Evolutionary conservation across 2,888 invertebrate species (phyloP), one percentile per base, ranked within the genome.

Genomic region (Chalcis sispes): DNA sequence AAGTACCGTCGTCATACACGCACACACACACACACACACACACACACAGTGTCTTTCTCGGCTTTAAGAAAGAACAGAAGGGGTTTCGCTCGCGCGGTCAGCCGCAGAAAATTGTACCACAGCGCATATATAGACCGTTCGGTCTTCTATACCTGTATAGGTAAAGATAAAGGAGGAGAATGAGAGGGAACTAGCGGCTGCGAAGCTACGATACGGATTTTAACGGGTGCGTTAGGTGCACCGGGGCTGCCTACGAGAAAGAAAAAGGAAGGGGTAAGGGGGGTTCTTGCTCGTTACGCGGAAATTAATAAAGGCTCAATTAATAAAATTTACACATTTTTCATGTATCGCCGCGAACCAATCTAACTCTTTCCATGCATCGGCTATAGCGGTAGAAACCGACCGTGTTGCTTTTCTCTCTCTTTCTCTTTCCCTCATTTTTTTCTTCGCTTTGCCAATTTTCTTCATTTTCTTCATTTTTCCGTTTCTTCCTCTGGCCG

Each of bases 291-390:
- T 48, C 40, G 58, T 50, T 36, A n/a, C 18, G 50, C 50, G 50
- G 20, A 27, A 85, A 86, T 86, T 86, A 87, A 86, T 86, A 86
- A 87, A 86, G 82, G 83, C 82, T 81, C 83, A 83, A 87, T 86
- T 87, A 87, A 86, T 86, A 85, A 86, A 86, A 86, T 86, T 87
- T 85, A 85, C 82, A 86, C 82, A 86, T 86, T 85, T 87, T 85
- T 86, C 85, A 85, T 83, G 79, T 81, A 85, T 83, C 84, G 67
- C n/a, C 27, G 25, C 25, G 32, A n/a, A n/a, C n/a, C n/a, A n/a
- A n/a, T n/a, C n/a, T n/a, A n/a, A n/a, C n/a, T n/a, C n/a, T n/a
- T n/a, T n/a, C n/a, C n/a, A n/a, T n/a, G n/a, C n/a, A n/a, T n/a
- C n/a, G n/a, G n/a, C n/a, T n/a, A n/a, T n/a, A n/a, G n/a, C n/a